Base-by-base conservation (phyloP, 2,888 invertebrate species). In the Protophormia terraenovae region DNA sequence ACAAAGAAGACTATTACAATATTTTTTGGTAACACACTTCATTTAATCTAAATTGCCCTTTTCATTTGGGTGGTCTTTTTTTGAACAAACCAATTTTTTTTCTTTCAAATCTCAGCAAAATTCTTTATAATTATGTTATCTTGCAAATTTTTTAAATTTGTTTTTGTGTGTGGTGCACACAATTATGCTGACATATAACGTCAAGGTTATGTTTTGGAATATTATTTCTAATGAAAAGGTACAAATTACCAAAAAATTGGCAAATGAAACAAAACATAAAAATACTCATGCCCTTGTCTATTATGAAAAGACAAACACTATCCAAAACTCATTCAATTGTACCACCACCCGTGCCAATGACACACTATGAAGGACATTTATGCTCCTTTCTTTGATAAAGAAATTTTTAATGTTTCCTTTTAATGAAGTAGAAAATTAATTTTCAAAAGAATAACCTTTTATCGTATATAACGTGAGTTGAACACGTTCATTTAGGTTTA, bases 41-140 rank as follows among this genome's bases (percentile, higher is more conserved):
- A 73, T 80, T 80, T 35, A 22, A 66, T 27, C 3, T 55, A 24
- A 73, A 58, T 73, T 50, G 35, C 29, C n/a, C 4, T 14, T 41
- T 27, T 35, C 1, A 60, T 69, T 12, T 14, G 45, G 77, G 77
- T 78, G 77, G 77, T 78, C 77, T 69, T 22, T n/a, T n/a, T n/a
- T 6, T 7, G 8, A 6, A 4, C 19, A 55, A 77, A 66, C n/a
- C 19, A 41, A 29, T 29, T 1, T n/a, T 4, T 14, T 53, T 27
- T 8, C 6, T 16, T 22, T 8, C 14, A 24, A 53, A 47, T 29
- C 35, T 22, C 10, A 55, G 6, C 4, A 47, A 38, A 73, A 35
- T 73, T 80, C 80, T 19, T 12, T 47, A 47, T 80, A 80, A 80
- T 80, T 80, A 80, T 73, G 80, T 80, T 80, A 80, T 80, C 80